A percentile compares a stretch with the other conserved stretches of the same genome.
Conservation (phyloP, 2,797 vertebrate species). For the Crocidura indochinensis region DNA sequence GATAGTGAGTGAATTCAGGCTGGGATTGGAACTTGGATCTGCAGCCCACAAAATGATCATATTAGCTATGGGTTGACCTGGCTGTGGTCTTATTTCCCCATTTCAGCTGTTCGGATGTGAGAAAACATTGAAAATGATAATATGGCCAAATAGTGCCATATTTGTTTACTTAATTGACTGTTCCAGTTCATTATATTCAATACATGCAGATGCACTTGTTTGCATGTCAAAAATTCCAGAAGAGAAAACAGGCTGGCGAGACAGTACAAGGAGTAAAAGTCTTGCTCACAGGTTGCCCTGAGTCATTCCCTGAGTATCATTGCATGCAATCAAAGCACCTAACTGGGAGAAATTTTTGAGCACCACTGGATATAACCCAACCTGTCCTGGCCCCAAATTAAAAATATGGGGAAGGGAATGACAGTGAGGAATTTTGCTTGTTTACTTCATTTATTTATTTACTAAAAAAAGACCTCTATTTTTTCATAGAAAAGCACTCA, state of each 20-base stretch:
- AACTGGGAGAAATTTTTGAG: no score
- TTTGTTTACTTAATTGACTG: neutral
- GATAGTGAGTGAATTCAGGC: neutral
- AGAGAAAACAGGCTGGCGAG: neutral
- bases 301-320: no score
- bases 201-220: fast-evolving
- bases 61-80: no score
- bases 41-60: no score
- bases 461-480: neutral
- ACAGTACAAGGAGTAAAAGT: no score
- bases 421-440: neutral
- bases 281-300: no score
- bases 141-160: neutral
- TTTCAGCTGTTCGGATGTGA: neutral
- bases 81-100: neutral
- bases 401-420: no score
- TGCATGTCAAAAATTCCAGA: neutral
- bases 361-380: no score
- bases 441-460: neutral
- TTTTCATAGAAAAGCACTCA: conserved; percentile 17
- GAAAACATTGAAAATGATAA: neutral
- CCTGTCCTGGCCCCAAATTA: no score
- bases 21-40: neutral
- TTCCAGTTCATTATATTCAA: no score
- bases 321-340: no score